Evolutionary conservation across 2,113 vertebrate species (phyloP), one percentile per base, ranked within the genome.

Genomic region (Mustelus asterias): DNA sequence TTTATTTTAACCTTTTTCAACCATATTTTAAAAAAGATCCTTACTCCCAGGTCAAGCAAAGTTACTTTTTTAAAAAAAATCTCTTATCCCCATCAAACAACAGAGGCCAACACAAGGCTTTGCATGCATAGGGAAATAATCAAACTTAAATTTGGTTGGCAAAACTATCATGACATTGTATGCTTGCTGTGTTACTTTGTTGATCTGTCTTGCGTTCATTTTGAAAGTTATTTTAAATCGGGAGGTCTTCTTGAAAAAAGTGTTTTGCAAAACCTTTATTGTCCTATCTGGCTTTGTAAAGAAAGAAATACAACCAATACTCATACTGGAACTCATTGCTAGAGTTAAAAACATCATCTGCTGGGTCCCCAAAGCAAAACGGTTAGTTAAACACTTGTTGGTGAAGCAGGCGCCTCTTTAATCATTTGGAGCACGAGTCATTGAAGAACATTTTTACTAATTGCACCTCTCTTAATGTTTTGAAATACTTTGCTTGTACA

Each of bases 11-110:
- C n/a, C 48, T 93, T 69, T 76, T 54, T 10, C 14, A 76, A 95
- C 37, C 94, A 70, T 95, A 13, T 63, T 63, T 65, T 72, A 48
- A 9, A 72, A 72, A 76, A 72, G 10, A 95, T 76, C 94, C 94
- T 90, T 95, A 95, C 22, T 22, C 69, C 67, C 69, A 54, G 11
- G 41, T 26, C 69, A 72, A 95, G 94, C 94, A 95, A 95, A 95
- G 69, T 95, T 72, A 48, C 13, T 76, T 72, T 58, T 95, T 95
- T 26, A 29, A 10, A 20, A 48, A 54, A 48, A 26, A 72, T 33
- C 44, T 95, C 6, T 95, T 33, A 54, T 72, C 37, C 93, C 13
- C 24, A 1, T 48, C 67, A 69, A 72, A 95, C 26, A 94, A 69
- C 11, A 48, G 93, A 70, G 41, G 65, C 41, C 44, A 94, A 44